Evolutionary conservation across 2,113 vertebrate species (phyloP), one percentile per base, ranked within the genome.

Genomic region (Mellivora capensis): DNA sequence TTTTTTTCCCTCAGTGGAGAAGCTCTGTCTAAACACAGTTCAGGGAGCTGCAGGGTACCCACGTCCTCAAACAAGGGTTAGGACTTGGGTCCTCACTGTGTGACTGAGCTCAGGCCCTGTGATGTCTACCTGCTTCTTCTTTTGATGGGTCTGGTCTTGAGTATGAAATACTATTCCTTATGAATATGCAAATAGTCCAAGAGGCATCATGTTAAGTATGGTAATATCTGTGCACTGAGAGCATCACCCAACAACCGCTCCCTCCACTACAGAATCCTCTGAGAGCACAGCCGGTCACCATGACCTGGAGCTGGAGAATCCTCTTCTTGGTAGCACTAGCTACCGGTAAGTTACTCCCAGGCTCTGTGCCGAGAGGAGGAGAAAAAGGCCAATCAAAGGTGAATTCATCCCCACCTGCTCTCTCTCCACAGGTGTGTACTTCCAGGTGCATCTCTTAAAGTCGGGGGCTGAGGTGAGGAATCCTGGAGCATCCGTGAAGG

Each of bases 21-120:
- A 49, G 54, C 29, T 61, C 87, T 18, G 29, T 17, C 52, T 44
- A 7, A 29, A 54, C 47, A 20, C 21, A 4, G n/a, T 11, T 39
- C 23, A 54, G 9, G 23, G 9, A 12, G 1, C 3, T 13, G n/a
- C 84, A 29, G 23, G 5, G 14, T n/a, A 54, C 11, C 3, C 64
- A 29, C 1, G 9, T 29, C 47, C 10, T 54, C 34, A 54, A 87
- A 37, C 64, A 54, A 39, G 47, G 23, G 27, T 54, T 49, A 54
- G 64, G 31, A 71, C 14, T 4, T 0, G 0, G 3, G 0, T 9
- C 2, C 64, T 20, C 23, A 7, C 9, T 2, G 0, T 83, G 34
- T 14, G 34, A 71, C 20, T 54, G 47, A 71, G 15, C 15, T 0
- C 27, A 6, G 85, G 11, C n/a, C 14, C 6, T 1, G 23, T 25